Percentiles rank a stretch among this genome's conserved stretches.
These are phyloP conservation scores for Saturnia japonica DNA, from an alignment of 2,888 invertebrate species.

Conservation along the genomic window DNA sequence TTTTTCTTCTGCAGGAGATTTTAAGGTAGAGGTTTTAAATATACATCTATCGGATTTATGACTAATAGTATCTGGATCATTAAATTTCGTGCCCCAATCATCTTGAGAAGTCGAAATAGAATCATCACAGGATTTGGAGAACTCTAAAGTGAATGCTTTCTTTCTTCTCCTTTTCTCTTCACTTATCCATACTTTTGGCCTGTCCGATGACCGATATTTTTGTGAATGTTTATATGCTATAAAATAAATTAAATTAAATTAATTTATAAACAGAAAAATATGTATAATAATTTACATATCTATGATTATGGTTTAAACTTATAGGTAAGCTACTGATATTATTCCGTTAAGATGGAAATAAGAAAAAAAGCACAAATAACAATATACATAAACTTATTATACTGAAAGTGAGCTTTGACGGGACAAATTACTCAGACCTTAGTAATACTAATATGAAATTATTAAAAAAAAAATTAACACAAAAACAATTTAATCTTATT, in stretches of 20 bases:
- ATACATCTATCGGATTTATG: slow-evolving; percentile 60
- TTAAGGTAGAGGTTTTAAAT: slow-evolving; percentile 54
- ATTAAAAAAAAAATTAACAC: too few species aligned
- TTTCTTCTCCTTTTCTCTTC: slow-evolving; percentile 88
- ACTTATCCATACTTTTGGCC: slow-evolving; percentile 82
- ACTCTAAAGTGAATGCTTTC: slow-evolving; percentile 89
- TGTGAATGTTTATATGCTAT: slow-evolving; percentile 78
- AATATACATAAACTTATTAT: too few species aligned
- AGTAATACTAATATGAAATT: too few species aligned
- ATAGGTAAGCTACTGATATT: neutral
- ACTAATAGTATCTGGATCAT: slow-evolving; percentile 54
- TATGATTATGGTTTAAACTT: neutral
- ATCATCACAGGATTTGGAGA: slow-evolving; percentile 83
- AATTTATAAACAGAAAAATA: neutral
- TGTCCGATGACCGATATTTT: slow-evolving; percentile 68
- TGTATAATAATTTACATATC: neutral
- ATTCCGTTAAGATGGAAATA: neutral
- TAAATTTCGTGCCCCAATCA: slow-evolving; percentile 68
- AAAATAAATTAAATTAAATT: slow-evolving; percentile 29
- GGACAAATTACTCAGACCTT: too few species aligned
- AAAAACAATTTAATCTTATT: too few species aligned
- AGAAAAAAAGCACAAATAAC: neutral
- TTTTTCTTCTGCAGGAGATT: slow-evolving; percentile 72
- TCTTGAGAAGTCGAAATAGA: slow-evolving; percentile 77
- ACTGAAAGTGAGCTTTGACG: too few species aligned